Evolutionary conservation across 23 tunicate genomes (phyloP).

Genomic region (Oikopleura vanhoeffeni): DNA sequence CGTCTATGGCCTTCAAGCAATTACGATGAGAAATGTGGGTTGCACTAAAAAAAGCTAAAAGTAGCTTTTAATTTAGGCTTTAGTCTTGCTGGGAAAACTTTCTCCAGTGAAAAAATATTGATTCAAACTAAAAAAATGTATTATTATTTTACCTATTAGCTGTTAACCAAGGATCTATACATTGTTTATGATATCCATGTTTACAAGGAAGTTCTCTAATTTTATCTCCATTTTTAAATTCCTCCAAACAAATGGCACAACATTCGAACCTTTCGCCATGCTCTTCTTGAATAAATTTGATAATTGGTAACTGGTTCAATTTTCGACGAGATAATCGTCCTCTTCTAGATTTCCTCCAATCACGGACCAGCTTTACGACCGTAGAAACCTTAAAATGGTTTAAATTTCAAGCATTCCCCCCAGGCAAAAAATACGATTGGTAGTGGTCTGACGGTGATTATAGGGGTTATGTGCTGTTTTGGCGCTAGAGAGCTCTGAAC

Average conservation of each 20-base stretch:
- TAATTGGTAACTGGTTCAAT: background rate
- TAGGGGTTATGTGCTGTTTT: too few species aligned
- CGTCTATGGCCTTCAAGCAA: too few species aligned
- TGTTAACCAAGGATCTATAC: conserved; percentile 77
- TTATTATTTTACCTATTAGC: conserved; percentile 17
- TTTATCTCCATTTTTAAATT: conserved; percentile 25
- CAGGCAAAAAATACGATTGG: too few species aligned
- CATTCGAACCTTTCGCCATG: background rate
- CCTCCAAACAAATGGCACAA: conserved; percentile 59
- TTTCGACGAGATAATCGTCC: background rate
- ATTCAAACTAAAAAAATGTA: too few species aligned
- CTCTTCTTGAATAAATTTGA: background rate
- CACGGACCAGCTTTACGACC: conserved; percentile 5
- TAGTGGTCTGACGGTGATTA: too few species aligned
- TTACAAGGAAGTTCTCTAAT: conserved; percentile 50
- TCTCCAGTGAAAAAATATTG: too few species aligned
- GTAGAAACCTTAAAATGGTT: conserved; percentile 6
- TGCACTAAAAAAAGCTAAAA: too few species aligned
- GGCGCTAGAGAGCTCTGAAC: too few species aligned
- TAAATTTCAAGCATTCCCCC: too few species aligned
- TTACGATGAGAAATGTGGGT: too few species aligned
- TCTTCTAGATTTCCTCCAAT: background rate
- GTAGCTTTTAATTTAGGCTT: too few species aligned
- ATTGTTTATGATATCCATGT: conserved; percentile 47
- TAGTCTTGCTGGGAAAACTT: too few species aligned